phyloP scores from a whole-genome alignment of 2,888 invertebrate genomes.

The Cataglyphis albicans region DNA sequence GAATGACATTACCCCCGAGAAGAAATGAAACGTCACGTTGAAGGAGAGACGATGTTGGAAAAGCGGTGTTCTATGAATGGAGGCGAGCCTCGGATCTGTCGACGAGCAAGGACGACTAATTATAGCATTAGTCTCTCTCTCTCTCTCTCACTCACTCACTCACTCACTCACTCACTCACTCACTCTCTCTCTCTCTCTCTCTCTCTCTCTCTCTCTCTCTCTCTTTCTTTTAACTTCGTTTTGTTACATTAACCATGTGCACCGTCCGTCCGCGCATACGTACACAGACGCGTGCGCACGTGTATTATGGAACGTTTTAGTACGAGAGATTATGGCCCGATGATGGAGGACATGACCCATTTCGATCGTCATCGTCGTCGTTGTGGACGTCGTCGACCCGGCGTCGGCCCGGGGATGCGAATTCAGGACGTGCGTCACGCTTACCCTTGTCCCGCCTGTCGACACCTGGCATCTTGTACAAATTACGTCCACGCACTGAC shows the following conservation, averaged over 20 bases:
- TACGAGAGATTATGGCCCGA: constrained; percentile 60
- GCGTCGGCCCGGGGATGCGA: constrained; percentile 63
- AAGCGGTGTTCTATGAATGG: constrained; percentile 83
- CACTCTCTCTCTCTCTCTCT: constrained; percentile 57
- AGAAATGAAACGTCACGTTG: constrained; percentile 35
- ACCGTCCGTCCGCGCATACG: constrained; percentile 26
- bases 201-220: background rate
- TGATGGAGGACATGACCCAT: constrained; percentile 72
- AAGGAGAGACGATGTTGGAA: constrained; percentile 49
- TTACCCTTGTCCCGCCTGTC: constrained; percentile 51
- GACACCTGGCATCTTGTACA: constrained; percentile 26
- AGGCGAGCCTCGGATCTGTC: constrained; percentile 81
- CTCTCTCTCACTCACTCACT: background rate
- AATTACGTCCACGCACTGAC: constrained; percentile 4
- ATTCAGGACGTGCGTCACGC: constrained; percentile 66
- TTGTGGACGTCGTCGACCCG: background rate
- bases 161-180: too few species aligned
- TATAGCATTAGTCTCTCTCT: constrained; percentile 79
- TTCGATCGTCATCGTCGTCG: constrained; percentile 54
- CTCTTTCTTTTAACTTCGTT: constrained; percentile 58
- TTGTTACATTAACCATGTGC: constrained; percentile 68
- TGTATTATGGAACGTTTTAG: constrained; percentile 23
- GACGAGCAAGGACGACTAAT: constrained; percentile 84
- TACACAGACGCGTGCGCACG: constrained; percentile 16
- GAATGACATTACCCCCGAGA: constrained; percentile 2